These are phyloP conservation scores for Hippocampus mohnikei DNA, from an alignment of 2,113 vertebrate species.

Conservation along the genomic window DNA sequence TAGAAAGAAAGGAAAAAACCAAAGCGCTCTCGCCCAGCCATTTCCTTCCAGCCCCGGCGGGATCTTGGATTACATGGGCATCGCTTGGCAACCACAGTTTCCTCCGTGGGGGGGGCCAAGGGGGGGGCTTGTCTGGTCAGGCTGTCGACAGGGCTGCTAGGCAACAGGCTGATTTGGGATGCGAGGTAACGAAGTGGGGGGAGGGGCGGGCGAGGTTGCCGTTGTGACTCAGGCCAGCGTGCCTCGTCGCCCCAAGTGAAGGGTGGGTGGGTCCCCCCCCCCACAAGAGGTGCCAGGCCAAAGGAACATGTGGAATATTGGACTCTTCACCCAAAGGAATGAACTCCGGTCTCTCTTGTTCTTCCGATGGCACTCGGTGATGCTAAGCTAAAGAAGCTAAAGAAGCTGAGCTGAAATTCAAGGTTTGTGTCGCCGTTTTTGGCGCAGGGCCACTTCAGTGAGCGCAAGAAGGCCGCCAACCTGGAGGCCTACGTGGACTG, in stretches of 20 bases:
- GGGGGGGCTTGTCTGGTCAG: slow-evolving; percentile 22
- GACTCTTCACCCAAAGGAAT: slow-evolving; percentile 42
- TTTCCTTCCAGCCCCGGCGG: slow-evolving; percentile 38
- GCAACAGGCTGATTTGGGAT: slow-evolving; percentile 50
- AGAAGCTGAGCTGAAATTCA: slow-evolving; percentile 1
- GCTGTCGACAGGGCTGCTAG: slow-evolving; percentile 56
- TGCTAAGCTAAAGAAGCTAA: slow-evolving; percentile 3
- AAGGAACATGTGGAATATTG: slow-evolving; percentile 69
- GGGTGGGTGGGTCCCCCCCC: background rate
- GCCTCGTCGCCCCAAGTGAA: slow-evolving; percentile 23
- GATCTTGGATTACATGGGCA: slow-evolving; percentile 34
- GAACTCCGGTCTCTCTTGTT: slow-evolving; percentile 11
- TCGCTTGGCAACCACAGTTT: slow-evolving; percentile 59
- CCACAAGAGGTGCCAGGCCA: slow-evolving; percentile 31
- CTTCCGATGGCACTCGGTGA: too few relatives aligned
- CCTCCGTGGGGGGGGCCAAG: slow-evolving; percentile 20
- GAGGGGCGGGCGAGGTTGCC: slow-evolving; percentile 29
- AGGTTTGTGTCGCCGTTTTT: slow-evolving; percentile 20
- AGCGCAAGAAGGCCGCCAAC: slow-evolving; percentile 83
- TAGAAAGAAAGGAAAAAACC: background rate
- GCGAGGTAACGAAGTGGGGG: slow-evolving; percentile 14
- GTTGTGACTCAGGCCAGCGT: slow-evolving; percentile 44
- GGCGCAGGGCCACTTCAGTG: slow-evolving; percentile 78
- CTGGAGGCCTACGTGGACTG: slow-evolving; percentile 92
- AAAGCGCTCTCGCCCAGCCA: slow-evolving; percentile 17